Evolutionary conservation across 2,113 vertebrate species (phyloP).

Genomic region (Elaphurus davidianus): DNA sequence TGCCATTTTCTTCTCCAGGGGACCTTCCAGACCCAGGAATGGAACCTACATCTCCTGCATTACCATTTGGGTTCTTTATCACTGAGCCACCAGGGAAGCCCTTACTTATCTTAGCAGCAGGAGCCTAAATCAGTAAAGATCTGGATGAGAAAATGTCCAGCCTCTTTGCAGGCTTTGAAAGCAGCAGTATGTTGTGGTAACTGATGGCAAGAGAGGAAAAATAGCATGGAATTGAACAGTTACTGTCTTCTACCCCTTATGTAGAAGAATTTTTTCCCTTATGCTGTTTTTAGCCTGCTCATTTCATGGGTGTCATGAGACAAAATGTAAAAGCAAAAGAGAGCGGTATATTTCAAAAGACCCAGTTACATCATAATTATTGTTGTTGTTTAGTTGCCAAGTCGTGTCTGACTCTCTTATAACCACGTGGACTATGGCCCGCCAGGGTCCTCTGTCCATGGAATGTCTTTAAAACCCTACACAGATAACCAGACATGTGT

Average conservation of each 20-base stretch:
- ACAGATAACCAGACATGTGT: neutral
- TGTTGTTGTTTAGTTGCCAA: neutral
- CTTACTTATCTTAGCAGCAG: neutral
- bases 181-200: neutral
- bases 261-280: neutral
- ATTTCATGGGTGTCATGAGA: neutral
- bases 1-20: neutral
- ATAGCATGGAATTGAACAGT: rapidly evolving
- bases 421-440: neutral
- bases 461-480: neutral
- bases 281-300: neutral
- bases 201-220: neutral
- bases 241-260: no score
- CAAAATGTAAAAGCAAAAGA: neutral
- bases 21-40: neutral
- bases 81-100: neutral
- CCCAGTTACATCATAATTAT: neutral
- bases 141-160: neutral
- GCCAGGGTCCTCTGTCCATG: neutral
- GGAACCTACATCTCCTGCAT: neutral
- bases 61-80: neutral
- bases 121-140: neutral
- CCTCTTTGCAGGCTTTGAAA: neutral
- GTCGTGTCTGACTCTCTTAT: neutral
- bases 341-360: neutral